Conservation (phyloP, 1,140 invertebrate species). For the Macrotrachela quadricornifera region DNA sequence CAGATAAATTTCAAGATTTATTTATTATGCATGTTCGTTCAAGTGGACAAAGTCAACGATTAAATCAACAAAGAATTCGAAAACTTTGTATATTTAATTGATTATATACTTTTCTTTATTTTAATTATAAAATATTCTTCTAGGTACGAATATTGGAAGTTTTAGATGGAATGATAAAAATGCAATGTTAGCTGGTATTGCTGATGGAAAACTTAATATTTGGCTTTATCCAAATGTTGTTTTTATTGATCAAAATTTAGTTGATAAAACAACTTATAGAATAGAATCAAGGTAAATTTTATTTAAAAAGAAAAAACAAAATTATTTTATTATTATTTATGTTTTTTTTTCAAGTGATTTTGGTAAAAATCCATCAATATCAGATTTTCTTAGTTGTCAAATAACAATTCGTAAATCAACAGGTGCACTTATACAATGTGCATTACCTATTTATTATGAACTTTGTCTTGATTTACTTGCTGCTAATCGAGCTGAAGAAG, state of each 20-base stretch:
- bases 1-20: conserved; percentile 59
- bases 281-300: background rate
- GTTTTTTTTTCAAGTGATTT: conserved; percentile 40
- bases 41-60: background rate
- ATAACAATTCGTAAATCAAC: conserved; percentile 49
- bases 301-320: too few species aligned
- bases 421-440: conserved; percentile 41
- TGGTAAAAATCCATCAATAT: conserved; percentile 51
- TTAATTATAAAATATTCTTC: too few species aligned
- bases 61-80: background rate
- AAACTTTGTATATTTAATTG: too few species aligned
- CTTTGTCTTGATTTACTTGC: conserved; percentile 42
- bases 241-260: conserved; percentile 38
- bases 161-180: conserved; percentile 57
- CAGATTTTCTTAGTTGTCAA: conserved; percentile 53
- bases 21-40: conserved; percentile 1
- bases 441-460: conserved; percentile 43
- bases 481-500: conserved; percentile 48
- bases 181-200: conserved; percentile 59
- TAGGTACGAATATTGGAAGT: conserved; percentile 43
- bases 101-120: too few species aligned
- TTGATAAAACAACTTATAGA: background rate
- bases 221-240: conserved; percentile 60
- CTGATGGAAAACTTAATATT: conserved; percentile 54
- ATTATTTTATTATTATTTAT: too few species aligned